Base-by-base conservation (phyloP, 2,888 invertebrate species). In the Temnothorax rugatulus region DNA sequence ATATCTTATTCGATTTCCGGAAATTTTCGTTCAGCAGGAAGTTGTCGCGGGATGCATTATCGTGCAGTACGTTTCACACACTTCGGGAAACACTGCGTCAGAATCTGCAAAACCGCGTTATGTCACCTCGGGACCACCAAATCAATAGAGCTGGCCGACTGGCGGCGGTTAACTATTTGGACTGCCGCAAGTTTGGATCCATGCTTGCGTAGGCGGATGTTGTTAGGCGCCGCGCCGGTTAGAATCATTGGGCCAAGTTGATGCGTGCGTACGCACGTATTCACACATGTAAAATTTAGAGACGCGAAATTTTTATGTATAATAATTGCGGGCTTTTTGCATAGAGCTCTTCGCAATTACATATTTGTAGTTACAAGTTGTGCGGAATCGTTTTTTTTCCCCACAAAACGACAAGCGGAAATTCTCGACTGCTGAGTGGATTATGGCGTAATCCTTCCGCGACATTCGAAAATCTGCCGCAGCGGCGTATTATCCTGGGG, bases 91-190 rank as follows among this genome's bases (percentile, higher is more conserved):
- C 50, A 69, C 47, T 38, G 74, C 74, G 59, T 71, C 73, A 52
- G 83, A 59, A 83, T 83, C 52, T 82, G 83, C 69, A 57, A 63
- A 82, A 86, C 76, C 84, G 44, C 86, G 69, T 82, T 69, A 86
- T 84, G 88, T 81, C 90, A 85, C 84, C 84, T 83, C 82, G 76
- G 63, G 59, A 79, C 82, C 63, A 64, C 83, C 69, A 73, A 86
- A 90, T 90, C 90, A 89, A 90, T 90, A 86, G 77, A 64, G 73
- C 64, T 74, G 77, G 50, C 77, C 74, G 73, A 81, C 79, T 59
- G 79, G 79, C 63, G 83, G 74, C 85, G 68, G 79, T 81, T 81
- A 89, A 87, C 90, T 86, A 89, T 90, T 87, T 84, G 84, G 74
- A 84, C 41, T 54, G 86, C 88, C 87, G 79, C 90, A 85, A 87